Evolutionary conservation across 2,113 vertebrate genomes (phyloP), one percentile per base, ranked within the genome.

Genomic region (Castor canadensis): DNA sequence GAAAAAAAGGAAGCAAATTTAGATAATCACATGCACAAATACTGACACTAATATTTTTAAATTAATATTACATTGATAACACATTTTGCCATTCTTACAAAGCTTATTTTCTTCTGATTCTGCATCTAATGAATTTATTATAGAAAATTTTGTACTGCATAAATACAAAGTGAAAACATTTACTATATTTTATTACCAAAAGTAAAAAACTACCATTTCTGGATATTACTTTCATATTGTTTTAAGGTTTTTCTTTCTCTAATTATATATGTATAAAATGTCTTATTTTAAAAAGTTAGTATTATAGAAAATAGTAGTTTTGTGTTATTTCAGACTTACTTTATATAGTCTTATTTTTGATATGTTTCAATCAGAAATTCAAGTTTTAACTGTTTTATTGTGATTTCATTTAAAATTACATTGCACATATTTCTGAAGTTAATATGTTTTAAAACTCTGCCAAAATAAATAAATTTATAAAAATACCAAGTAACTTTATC

Each of bases 1-100:
- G 85, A 95, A 95, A 13, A 9, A 30, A 93, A 77, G 81, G 92
- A 84, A 89, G 60, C 47, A 97, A 95, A 96, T 80, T 84, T 67
- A 38, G 13, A 38, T n/a, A 3, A 49, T 62, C 47, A 67, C 19
- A 16, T 35, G 81, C 11, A 49, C 16, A 32, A 56, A 32, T 12
- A 56, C 66, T 15, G 43, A 45, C 11, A 38, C 28, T 56, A 54
- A 56, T 72, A 86, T 56, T 87, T 72, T 87, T 96, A 92, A 90
- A 89, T 40, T 1, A 79, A 69, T 45, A 54, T 75, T 62, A 45
- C 2, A 43, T 49, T 43, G 20, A 71, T 60, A 81, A 3, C 19
- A 66, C 75, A 64, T 72, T 77, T 81, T 82, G 40, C 58, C 7
- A 60, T 60, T 7, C 17, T 67, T 54, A 79, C 38, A 85, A 77